phyloP scores from a whole-genome alignment of 2,888 invertebrate genomes.

The Halictus ligatus region DNA sequence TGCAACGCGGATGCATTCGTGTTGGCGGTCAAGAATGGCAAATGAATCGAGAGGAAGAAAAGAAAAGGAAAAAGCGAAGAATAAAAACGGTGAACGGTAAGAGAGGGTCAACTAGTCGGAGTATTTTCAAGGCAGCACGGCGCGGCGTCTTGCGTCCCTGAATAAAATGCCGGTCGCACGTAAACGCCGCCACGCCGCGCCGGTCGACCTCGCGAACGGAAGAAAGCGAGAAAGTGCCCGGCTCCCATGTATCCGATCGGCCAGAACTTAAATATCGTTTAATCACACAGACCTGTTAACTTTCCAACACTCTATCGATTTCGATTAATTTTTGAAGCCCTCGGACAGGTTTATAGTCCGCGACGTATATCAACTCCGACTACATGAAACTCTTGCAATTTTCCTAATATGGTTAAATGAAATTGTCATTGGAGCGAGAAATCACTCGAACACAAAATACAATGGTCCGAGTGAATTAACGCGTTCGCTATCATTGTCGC shows the following conservation, averaged over 20 bases:
- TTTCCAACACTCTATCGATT: slow-evolving; percentile 57
- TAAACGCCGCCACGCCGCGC: slow-evolving; percentile 63
- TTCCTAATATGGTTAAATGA: not conserved
- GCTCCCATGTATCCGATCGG: slow-evolving; percentile 51
- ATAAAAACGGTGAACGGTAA: slow-evolving; percentile 49
- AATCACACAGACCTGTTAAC: slow-evolving; percentile 57
- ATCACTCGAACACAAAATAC: not conserved
- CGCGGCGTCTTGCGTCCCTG: slow-evolving; percentile 68
- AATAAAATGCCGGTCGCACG: slow-evolving; percentile 73
- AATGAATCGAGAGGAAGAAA: slow-evolving; percentile 33
- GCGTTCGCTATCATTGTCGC: not conserved
- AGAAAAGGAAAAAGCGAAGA: slow-evolving; percentile 22
- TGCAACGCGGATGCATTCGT: slow-evolving; percentile 57
- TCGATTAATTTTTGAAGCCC: slow-evolving; percentile 24
- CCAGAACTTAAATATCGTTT: slow-evolving; percentile 67
- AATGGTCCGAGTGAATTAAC: too few species aligned
- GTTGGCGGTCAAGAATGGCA: slow-evolving; percentile 32
- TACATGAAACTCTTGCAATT: not conserved
- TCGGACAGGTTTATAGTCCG: not conserved
- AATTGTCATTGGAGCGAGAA: not conserved
- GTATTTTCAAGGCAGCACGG: slow-evolving; percentile 75
- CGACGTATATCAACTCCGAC: not conserved
- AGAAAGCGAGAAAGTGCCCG: slow-evolving; percentile 82
- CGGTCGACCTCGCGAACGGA: slow-evolving; percentile 80
- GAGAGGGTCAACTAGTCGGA: slow-evolving; percentile 69